A percentile compares a stretch with the other conserved stretches of the same genome.
Conservation (phyloP, 2,113 vertebrate genomes). For the Promerops cafer region DNA sequence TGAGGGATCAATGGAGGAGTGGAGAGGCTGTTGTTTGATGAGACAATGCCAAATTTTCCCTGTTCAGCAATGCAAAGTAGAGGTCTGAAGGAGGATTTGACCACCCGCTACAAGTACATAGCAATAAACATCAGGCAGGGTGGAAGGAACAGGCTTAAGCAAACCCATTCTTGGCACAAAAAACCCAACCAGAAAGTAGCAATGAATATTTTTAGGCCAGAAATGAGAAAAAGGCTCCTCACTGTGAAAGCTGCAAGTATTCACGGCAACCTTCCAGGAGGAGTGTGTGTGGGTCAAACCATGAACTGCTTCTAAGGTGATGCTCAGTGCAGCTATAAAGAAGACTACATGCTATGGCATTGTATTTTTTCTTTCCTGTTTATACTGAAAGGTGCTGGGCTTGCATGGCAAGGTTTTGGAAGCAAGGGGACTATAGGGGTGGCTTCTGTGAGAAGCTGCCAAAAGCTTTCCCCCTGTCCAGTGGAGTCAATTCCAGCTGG, state of each 20-base stretch:
- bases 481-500: not conserved
- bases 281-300: not conserved
- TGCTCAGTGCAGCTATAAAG: not conserved
- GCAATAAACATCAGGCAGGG: not conserved
- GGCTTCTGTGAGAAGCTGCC: not conserved
- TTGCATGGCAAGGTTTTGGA: not conserved
- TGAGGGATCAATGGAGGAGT: fast-evolving
- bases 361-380: not conserved
- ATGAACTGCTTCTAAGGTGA: not conserved
- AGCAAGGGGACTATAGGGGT: too few relatives aligned
- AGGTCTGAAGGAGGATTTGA: not conserved
- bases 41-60: not conserved
- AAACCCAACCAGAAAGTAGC: not conserved
- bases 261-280: not conserved
- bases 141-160: not conserved
- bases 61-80: not conserved
- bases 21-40: not conserved
- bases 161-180: not conserved
- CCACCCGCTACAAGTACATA: not conserved
- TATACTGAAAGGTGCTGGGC: not conserved
- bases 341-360: fast-evolving
- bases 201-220: not conserved
- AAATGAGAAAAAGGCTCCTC: not conserved
- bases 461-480: not conserved
- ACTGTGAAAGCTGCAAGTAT: not conserved